Conservation (phyloP, 2,888 invertebrate species). For the Heteromyza rotundicornis region DNA sequence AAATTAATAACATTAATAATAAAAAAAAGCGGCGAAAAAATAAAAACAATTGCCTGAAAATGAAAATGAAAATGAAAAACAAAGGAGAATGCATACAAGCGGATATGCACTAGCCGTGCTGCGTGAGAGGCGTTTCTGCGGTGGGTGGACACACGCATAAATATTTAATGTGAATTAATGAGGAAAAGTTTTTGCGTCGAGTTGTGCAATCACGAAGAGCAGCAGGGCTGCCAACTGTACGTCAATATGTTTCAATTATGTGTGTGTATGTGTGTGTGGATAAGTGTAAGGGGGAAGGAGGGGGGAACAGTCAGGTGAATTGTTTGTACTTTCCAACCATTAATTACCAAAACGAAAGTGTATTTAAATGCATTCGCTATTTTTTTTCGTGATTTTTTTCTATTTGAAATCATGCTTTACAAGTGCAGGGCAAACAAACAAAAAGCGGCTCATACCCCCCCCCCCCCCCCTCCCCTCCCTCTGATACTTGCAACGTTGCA, state of each 20-base stretch:
- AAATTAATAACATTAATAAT: constrained; percentile 38
- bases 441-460: too few relatives aligned
- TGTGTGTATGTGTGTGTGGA: background rate
- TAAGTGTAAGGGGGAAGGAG: too few relatives aligned
- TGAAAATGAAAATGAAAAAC: background rate
- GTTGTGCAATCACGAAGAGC: too few relatives aligned
- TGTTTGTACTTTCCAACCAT: background rate
- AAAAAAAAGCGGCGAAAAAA: constrained; percentile 14
- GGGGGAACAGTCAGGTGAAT: background rate
- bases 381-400: background rate
- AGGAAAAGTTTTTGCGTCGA: constrained; percentile 15
- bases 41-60: background rate
- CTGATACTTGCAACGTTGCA: background rate
- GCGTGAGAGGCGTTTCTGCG: background rate
- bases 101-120: too few relatives aligned
- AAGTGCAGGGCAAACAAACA: constrained; percentile 6
- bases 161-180: constrained; percentile 23
- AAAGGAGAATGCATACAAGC: background rate
- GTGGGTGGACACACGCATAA: constrained; percentile 7
- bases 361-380: background rate
- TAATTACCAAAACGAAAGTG: background rate
- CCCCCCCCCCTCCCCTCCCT: background rate
- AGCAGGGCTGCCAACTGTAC: background rate
- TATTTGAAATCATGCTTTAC: background rate
- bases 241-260: too few relatives aligned